Evolutionary conservation across 1,140 invertebrate genomes (phyloP), one percentile per base, ranked within the genome.

Genomic region (Leptinotarsa undecemlineata): DNA sequence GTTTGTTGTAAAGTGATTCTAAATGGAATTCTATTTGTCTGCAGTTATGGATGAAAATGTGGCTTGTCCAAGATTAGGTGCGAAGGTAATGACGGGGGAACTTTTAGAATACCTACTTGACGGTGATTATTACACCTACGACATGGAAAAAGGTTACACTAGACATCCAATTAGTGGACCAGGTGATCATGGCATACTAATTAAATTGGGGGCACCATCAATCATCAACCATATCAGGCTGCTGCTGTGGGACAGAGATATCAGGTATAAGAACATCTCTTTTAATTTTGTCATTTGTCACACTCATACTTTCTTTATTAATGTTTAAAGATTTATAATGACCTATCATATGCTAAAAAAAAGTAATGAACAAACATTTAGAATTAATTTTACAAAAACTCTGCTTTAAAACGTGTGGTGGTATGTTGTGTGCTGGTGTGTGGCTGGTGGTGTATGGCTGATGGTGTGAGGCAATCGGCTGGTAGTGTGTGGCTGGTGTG

Each of bases 181-280:
- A 23, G 87, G 92, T 76, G 91, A 92, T 83, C 89, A 91, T 75
- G 93, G 94, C 70, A 98, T 99, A 84, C 88, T 96, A 0, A 92
- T 99, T 15, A 93, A 95, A 83, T 88, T 99, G 17, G 93, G 93
- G 69, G 91, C 90, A 62, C 93, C 94, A 72, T 95, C 91, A 83
- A 98, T 99, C 82, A 91, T 99, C 76, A 99, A 99, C 88, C 93
- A 97, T 82, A 90, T 99, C 64, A 91, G 92, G 79, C 91, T 99
- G 89, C 87, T 98, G 66, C 87, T 99, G 1, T 99, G 97, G 97
- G 97, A 99, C 87, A 88, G 92, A 80, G 97, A 99, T 86, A 89
- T 91, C 82, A 92, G 96, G 92, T 92, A 66, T 67, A 14, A 17
- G n/a, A 14, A 5, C 15, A 4, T 1, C n/a, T 1, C 2, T 57